Percentiles rank a stretch among this genome's conserved stretches.
phyloP scores from a whole-genome alignment of 2,797 vertebrate genomes.

The Psittacula echo region DNA sequence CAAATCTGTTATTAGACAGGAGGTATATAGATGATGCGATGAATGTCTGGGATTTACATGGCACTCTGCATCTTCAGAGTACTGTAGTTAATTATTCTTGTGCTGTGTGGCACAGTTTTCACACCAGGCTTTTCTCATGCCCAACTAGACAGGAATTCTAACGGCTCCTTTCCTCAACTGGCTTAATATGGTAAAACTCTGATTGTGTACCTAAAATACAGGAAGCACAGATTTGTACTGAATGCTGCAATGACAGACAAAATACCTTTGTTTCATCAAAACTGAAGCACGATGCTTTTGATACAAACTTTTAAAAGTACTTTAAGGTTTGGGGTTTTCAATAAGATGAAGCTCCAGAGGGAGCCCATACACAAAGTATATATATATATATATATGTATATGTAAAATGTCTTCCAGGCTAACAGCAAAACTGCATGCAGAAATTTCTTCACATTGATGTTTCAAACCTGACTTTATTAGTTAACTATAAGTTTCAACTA shows the following conservation, averaged over 20 bases:
- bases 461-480: background rate
- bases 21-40: background rate
- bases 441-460: background rate
- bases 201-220: background rate
- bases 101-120: background rate
- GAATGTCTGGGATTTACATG: background rate
- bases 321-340: background rate
- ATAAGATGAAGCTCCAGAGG: constrained; percentile 41
- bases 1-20: constrained; percentile 20
- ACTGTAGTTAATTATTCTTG: constrained; percentile 25
- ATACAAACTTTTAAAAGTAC: background rate
- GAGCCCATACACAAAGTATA: constrained; percentile 9
- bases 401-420: background rate
- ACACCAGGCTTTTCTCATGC: background rate
- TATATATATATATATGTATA: background rate
- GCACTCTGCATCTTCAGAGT: constrained; percentile 8
- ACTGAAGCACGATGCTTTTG: background rate
- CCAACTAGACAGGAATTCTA: background rate
- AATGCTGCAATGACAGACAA: background rate
- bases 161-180: background rate
- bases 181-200: background rate
- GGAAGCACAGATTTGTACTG: background rate
- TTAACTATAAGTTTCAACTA: background rate
- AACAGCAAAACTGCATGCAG: background rate
- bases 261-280: background rate